Conservation (phyloP, 1,140 invertebrate species). For the Teleogryllus occipitalis region DNA sequence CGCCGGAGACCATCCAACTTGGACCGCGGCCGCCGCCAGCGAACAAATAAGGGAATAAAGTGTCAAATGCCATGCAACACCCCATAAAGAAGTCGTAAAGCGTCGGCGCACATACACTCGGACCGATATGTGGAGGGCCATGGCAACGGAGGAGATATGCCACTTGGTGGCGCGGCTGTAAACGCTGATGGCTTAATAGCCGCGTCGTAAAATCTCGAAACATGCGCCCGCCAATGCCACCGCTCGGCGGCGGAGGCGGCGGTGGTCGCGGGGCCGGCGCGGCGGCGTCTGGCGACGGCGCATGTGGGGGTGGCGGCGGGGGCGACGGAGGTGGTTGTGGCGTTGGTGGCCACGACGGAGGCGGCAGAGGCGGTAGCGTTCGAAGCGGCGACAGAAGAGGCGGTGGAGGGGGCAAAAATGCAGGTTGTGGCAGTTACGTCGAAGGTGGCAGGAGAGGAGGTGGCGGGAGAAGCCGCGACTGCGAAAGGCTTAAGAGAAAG, state of each 20-base stretch:
- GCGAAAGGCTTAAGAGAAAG: too few species aligned
- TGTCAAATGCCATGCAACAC: background rate
- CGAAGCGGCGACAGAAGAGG: too few species aligned
- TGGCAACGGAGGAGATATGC: background rate
- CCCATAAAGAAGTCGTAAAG: slow-evolving; percentile 1
- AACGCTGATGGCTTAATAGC: slow-evolving; percentile 3
- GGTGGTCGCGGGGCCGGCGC: too few species aligned
- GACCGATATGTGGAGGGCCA: background rate
- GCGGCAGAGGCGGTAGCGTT: too few species aligned
- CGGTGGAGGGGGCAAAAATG: too few species aligned
- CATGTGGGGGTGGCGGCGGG: too few species aligned
- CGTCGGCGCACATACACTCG: background rate
- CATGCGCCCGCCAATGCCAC: background rate
- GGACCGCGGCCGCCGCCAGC: too few species aligned
- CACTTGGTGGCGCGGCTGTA: background rate
- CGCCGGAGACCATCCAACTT: background rate
- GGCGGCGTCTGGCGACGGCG: too few species aligned
- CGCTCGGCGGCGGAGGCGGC: too few species aligned
- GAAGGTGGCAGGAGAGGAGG: too few species aligned
- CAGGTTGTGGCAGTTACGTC: too few species aligned
- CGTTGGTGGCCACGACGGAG: background rate
- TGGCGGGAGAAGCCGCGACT: too few species aligned
- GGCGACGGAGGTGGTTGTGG: background rate
- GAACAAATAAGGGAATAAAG: slow-evolving; percentile 5
- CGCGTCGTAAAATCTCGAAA: background rate